A percentile compares a stretch with the other conserved stretches of the same genome.
phyloP scores from a whole-genome alignment of 1,140 invertebrate species.

The Drosophila tristis region DNA sequence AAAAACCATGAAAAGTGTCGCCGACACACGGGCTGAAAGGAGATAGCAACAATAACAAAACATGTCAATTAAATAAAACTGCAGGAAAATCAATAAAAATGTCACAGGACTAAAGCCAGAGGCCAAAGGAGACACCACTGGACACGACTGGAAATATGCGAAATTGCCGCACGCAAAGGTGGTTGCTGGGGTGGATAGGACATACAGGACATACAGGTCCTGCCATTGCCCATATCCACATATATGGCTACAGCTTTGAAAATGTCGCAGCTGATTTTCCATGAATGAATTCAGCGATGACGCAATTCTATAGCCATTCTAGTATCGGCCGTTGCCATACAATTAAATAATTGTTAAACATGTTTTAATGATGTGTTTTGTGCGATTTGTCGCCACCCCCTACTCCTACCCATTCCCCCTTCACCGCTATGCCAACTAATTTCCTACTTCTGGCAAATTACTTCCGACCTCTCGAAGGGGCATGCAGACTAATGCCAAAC shows the following conservation, averaged over 20 bases:
- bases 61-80: conserved; percentile 82
- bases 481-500: conserved; percentile 41
- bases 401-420: too few relatives aligned
- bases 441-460: conserved; percentile 57
- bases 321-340: conserved; percentile 22
- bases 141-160: conserved; percentile 36
- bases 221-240: not conserved
- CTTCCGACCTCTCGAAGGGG: conserved; percentile 50
- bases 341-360: conserved; percentile 76
- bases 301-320: conserved; percentile 37
- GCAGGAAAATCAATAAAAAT: conserved; percentile 79
- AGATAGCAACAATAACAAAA: conserved; percentile 78
- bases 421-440: conserved; percentile 29
- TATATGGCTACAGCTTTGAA: not conserved
- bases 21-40: conserved; percentile 25
- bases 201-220: too few relatives aligned
- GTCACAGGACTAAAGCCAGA: conserved; percentile 27
- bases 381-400: conserved; percentile 27
- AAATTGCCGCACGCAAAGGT: conserved; percentile 25
- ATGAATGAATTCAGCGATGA: conserved; percentile 66
- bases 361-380: conserved; percentile 68
- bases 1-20: conserved; percentile 5
- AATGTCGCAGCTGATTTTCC: conserved; percentile 46
- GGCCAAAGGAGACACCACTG: not conserved
- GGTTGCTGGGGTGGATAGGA: not conserved